phyloP scores from a whole-genome alignment of 2,888 invertebrate genomes.

The Camponotus fellah region DNA sequence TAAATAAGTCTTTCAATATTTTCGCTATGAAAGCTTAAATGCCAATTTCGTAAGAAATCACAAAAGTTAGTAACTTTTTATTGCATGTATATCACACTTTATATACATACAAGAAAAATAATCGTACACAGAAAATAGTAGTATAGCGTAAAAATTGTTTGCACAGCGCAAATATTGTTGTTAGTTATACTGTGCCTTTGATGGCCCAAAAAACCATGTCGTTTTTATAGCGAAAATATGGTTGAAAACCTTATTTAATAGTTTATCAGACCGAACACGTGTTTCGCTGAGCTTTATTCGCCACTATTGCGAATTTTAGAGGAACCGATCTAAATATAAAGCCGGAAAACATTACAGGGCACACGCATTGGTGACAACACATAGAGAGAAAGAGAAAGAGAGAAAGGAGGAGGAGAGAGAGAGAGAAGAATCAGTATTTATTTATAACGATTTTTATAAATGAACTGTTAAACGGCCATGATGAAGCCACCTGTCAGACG shows the following conservation, averaged over 20 bases:
- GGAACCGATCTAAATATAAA: slow-evolving; percentile 20
- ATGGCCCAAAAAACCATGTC: not conserved
- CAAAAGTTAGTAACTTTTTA: not conserved
- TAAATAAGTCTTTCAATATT: not conserved
- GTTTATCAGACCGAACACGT: slow-evolving; percentile 64
- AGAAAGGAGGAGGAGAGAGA: not conserved
- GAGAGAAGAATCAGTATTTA: slow-evolving; percentile 58
- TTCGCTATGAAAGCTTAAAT: not conserved
- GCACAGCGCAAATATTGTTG: not conserved
- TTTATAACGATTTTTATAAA: slow-evolving; percentile 73
- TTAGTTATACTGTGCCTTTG: not conserved
- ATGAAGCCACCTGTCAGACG: slow-evolving; percentile 58
- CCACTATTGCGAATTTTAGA: slow-evolving; percentile 60
- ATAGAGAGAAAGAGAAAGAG: slow-evolving; percentile 6
- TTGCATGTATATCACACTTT: not conserved
- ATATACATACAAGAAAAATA: not conserved
- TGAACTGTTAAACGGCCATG: slow-evolving; percentile 67
- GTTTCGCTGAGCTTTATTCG: slow-evolving; percentile 62
- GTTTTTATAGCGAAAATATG: slow-evolving; percentile 16
- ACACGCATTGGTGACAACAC: not conserved
- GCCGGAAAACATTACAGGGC: slow-evolving; percentile 56
- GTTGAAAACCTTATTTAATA: slow-evolving; percentile 16
- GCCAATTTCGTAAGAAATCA: no score
- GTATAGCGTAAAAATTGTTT: not conserved
- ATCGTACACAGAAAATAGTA: not conserved